Base-by-base conservation (phyloP, 2,888 invertebrate genomes). In the Hyles lineata region DNA sequence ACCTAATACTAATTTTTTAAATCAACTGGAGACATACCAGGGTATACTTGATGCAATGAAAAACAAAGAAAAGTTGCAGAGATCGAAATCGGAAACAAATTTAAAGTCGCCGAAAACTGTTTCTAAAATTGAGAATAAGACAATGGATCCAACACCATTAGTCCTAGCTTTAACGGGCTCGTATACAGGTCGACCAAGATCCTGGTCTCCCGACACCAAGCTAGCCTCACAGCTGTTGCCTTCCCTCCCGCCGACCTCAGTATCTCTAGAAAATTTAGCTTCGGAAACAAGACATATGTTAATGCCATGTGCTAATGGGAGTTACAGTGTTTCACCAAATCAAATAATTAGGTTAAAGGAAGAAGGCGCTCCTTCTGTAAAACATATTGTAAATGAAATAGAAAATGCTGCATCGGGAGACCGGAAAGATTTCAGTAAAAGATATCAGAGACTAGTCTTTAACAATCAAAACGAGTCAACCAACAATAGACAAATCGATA, bases 21-120 rank as follows among this genome's bases (percentile, higher is more conserved):
- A 97, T 82, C 99, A 99, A 91, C 95, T 99, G 81, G 98, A 98
- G 92, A 99, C 98, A 17, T 99, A 99, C 91, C 97, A 98, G 92
- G 99, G 98, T 75, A 99, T 99, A 86, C 95, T 99, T 80, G 98
- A 98, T 87, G 99, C 99, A 19, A 99, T 98, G 97, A 98, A 98
- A 90, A 98, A 99, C 87, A 97, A 98, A 84, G 98, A 98, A 87
- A 98, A 97, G 90, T 93, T 98, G 81, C 99, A 98, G 93, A 96
- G 98, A 78, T 98, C 98, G 74, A 98, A 98, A 93, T 99, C 98
- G 75, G 98, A 98, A 91, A 98, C 98, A 70, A 98, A 98, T 91
- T 90, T 98, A 73, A 98, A 98, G 90, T 96, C 96, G 70, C 96
- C 96, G 4, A 96, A 96, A 82, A 88, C 92, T 76, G 90, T 92